Evolutionary conservation across 2,113 vertebrate genomes (phyloP).

Genomic region (Danionella cerebrum): DNA sequence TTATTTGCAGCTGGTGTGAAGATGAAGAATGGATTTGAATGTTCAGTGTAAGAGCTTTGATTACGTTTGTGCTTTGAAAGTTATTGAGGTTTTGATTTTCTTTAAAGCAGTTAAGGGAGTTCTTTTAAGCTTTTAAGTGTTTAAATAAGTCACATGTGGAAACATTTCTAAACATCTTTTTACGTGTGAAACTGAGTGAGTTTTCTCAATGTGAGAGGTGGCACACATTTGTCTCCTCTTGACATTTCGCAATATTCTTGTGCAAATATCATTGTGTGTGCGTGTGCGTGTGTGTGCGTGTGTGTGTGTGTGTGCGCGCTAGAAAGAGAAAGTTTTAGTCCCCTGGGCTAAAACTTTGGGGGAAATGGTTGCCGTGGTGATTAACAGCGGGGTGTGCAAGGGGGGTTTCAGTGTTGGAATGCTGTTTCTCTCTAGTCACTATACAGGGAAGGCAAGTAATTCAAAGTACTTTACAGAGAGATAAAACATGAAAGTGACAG

Average conservation of each 20-base stretch:
- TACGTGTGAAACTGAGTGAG: too few species aligned
- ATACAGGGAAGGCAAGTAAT: too few species aligned
- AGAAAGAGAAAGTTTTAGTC: slow-evolving; percentile 34
- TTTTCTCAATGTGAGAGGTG: background rate
- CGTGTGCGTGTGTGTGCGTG: slow-evolving; percentile 11
- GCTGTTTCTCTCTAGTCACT: background rate
- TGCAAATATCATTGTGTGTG: background rate
- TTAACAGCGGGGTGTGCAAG: slow-evolving; percentile 12
- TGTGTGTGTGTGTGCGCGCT: background rate
- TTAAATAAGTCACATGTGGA: too few species aligned
- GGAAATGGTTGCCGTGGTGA: slow-evolving; percentile 21
- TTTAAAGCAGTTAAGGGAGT: slow-evolving; percentile 3
- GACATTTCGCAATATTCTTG: slow-evolving; percentile 3
- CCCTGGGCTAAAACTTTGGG: slow-evolving; percentile 29
- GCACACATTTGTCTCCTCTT: background rate
- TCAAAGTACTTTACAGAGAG: too few species aligned
- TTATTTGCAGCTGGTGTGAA: slow-evolving; percentile 13
- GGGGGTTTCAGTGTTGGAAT: slow-evolving; percentile 57
- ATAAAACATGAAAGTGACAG: too few species aligned
- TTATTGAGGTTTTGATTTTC: background rate
- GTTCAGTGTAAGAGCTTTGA: slow-evolving; percentile 35
- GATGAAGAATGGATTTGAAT: slow-evolving; percentile 21
- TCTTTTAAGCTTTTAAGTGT: background rate
- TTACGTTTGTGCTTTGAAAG: background rate
- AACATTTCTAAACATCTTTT: too few species aligned